These are phyloP conservation scores for Gracilinanus agilis DNA, from an alignment of 2,113 vertebrate species.

Conservation along the genomic window DNA sequence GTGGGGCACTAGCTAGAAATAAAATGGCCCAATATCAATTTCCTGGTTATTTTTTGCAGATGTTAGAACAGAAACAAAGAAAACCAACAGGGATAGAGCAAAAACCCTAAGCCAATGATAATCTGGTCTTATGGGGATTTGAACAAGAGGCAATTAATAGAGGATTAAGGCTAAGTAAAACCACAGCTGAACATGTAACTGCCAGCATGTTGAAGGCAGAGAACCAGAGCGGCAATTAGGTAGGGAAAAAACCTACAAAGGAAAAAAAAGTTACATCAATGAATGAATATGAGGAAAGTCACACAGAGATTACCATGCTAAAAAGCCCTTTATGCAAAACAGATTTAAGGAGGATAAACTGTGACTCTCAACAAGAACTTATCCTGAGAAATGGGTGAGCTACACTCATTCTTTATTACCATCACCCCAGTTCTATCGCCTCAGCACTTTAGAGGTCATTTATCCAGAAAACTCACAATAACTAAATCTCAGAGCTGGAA, in stretches of 20 bases:
- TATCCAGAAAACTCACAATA: background rate
- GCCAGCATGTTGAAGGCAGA: background rate
- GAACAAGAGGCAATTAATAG: slow-evolving; percentile 56
- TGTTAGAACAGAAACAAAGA: slow-evolving; percentile 49
- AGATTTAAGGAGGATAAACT: background rate
- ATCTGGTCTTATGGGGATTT: slow-evolving; percentile 22
- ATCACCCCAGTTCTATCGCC: background rate
- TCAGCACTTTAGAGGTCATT: background rate
- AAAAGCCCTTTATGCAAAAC: too few species aligned
- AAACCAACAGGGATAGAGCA: background rate
- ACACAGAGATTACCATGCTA: background rate
- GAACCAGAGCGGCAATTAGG: slow-evolving; percentile 35
- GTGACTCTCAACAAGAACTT: background rate
- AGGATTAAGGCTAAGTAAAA: slow-evolving; percentile 58
- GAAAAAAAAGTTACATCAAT: fast-evolving
- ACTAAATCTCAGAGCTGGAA: background rate
- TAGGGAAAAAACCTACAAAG: background rate
- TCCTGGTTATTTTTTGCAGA: slow-evolving; percentile 33
- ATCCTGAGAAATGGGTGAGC: background rate
- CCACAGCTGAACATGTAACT: background rate
- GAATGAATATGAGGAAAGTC: background rate
- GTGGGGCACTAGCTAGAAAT: background rate
- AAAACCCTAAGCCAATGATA: slow-evolving; percentile 14
- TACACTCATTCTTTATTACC: background rate
- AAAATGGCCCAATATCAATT: background rate